phyloP scores from a whole-genome alignment of 2,113 vertebrate genomes.

The Cheilinus undulatus region DNA sequence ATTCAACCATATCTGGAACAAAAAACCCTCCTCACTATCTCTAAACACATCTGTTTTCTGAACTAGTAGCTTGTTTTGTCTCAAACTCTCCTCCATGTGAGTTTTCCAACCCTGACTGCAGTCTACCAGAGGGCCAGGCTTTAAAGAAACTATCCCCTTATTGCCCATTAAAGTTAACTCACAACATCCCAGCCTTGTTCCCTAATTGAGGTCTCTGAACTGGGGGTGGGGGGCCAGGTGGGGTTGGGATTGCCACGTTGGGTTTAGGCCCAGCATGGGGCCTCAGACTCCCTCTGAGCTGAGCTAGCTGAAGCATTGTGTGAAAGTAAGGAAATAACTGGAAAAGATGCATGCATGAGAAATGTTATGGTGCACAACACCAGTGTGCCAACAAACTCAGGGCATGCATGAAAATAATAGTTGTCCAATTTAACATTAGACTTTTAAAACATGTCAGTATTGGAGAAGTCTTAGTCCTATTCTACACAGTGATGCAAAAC shows the following conservation, averaged over 20 bases:
- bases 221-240: conserved; percentile 33
- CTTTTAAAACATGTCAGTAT: too few relatives aligned
- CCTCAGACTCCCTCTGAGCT: conserved; percentile 9
- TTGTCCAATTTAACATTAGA: too few relatives aligned
- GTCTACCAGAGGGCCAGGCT: conserved; percentile 25
- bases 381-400: too few relatives aligned
- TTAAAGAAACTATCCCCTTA: conserved; percentile 50
- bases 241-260: conserved; percentile 26
- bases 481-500: too few relatives aligned
- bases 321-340: not conserved
- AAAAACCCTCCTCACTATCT: not conserved
- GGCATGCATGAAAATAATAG: too few relatives aligned
- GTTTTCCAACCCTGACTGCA: conserved; percentile 22
- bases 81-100: conserved; percentile 1
- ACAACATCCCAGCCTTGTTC: conserved; percentile 55
- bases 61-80: conserved; percentile 32
- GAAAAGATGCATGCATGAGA: not conserved
- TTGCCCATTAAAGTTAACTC: conserved; percentile 67
- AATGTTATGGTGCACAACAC: too few relatives aligned
- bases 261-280: conserved; percentile 11
- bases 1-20: not conserved
- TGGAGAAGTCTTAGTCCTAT: too few relatives aligned
- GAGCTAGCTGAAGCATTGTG: conserved; percentile 4
- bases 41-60: conserved; percentile 43
- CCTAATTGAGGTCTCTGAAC: conserved; percentile 59